A percentile compares a stretch with the other conserved stretches of the same genome.
phyloP scores from a whole-genome alignment of 1,140 invertebrate genomes.

The Sarcophaga bullata region DNA sequence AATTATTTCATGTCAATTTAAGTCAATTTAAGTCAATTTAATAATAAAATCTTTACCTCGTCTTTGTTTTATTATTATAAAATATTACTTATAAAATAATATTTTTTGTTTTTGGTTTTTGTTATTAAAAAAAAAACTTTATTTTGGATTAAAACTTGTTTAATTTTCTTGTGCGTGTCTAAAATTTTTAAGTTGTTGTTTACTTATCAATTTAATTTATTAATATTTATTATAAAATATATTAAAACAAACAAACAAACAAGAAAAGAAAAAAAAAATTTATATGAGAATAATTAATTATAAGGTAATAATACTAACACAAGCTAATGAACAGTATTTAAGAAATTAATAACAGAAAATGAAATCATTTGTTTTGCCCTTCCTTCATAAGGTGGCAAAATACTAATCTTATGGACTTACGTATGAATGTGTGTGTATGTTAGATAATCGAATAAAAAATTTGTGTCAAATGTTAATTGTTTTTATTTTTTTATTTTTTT shows the following conservation, averaged over 20 bases:
- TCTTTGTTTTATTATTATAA: not conserved
- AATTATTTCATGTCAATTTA: too few species aligned
- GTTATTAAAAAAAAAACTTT: not conserved
- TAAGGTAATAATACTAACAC: slow-evolving; percentile 29
- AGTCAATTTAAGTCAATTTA: not conserved
- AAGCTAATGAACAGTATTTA: slow-evolving; percentile 5
- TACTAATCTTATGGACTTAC: not conserved
- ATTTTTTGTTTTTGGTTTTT: too few species aligned
- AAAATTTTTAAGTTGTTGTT: slow-evolving; percentile 36
- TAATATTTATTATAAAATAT: slow-evolving; percentile 24
- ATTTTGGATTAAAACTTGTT: not conserved
- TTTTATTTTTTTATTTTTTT: not conserved
- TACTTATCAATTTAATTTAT: not conserved
- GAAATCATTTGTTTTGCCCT: not conserved
- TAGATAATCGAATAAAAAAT: not conserved
- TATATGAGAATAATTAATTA: not conserved
- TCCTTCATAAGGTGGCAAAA: not conserved
- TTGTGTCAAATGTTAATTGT: slow-evolving; percentile 35
- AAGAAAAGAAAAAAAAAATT: slow-evolving; percentile 21
- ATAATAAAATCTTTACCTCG: not conserved
- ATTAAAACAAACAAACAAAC: not conserved
- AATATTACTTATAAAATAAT: too few species aligned
- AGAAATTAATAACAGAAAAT: slow-evolving; percentile 9
- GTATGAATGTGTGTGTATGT: slow-evolving; percentile 23
- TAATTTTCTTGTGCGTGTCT: slow-evolving; percentile 40